phyloP scores from a whole-genome alignment of 2,797 vertebrate genomes.

The Austrolebias charrua region DNA sequence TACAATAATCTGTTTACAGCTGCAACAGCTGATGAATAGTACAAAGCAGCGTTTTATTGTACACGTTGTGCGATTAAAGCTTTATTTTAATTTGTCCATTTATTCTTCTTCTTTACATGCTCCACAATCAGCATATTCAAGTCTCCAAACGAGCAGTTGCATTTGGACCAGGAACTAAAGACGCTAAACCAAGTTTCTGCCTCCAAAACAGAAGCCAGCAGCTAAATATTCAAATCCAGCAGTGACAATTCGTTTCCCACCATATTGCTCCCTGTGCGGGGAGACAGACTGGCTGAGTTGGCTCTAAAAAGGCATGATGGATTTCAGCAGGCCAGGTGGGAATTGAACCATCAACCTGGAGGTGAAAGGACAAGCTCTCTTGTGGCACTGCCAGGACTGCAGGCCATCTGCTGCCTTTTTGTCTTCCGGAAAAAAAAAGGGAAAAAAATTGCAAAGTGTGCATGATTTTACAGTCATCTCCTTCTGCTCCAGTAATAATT shows the following conservation, averaged over 20 bases:
- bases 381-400: slow-evolving; percentile 8
- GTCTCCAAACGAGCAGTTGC: slow-evolving; percentile 24
- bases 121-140: background rate
- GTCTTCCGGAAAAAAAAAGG: slow-evolving; percentile 6
- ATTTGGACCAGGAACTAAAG: slow-evolving; percentile 20
- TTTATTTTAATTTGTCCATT: no score
- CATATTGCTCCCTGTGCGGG: slow-evolving; percentile 9
- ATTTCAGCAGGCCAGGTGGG: slow-evolving; percentile 24
- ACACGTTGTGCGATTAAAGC: no score
- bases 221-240: slow-evolving; percentile 46
- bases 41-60: no score
- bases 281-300: slow-evolving; percentile 43
- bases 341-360: slow-evolving; percentile 52
- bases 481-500: background rate
- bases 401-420: slow-evolving; percentile 42
- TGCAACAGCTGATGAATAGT: no score
- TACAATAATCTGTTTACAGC: no score
- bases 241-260: slow-evolving; percentile 28
- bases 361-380: slow-evolving; percentile 38
- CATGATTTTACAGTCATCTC: background rate
- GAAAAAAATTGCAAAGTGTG: background rate
- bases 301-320: slow-evolving; percentile 9
- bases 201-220: slow-evolving; percentile 7
- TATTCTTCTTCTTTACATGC: background rate
- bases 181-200: background rate